Evolutionary conservation across 2,888 invertebrate genomes (phyloP), one percentile per base, ranked within the genome.

Genomic region (Halictus quadricinctus): DNA sequence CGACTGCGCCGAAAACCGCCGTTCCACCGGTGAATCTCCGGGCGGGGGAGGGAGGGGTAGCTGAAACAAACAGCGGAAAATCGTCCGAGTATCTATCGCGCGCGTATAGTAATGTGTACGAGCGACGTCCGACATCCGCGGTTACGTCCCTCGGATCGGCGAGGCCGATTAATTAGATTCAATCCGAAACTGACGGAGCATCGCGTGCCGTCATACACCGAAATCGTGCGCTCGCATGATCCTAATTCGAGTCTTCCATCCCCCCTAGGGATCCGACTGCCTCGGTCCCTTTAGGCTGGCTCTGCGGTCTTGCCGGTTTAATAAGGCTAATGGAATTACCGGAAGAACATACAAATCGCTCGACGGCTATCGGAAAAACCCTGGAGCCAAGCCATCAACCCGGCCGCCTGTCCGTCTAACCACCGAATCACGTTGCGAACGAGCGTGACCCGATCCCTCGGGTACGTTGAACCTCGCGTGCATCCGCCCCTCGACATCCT

Each of bases 321-420:
- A 87, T 87, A 88, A 88, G 70, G 79, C 80, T 88, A 88, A 88
- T 88, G 86, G 82, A 87, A 88, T 88, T 86, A 86, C 79, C 58
- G 74, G 74, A 46, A 81, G 83, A 84, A 79, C 86, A 84, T 72
- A 88, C 86, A 80, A 72, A 81, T 79, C 84, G 77, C 41, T 50
- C 70, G 60, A 25, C 72, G n/a, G 25, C 13, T 64, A 76, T 76
- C 69, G 70, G 79, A 82, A 85, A 82, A 82, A 82, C 75, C 74
- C 58, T 54, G n/a, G 58, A 21, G 50, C 60, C 41, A 58, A 46
- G 36, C n/a, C 29, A 74, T 21, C 41, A 25, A 48, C 70, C 25
- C 75, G 7, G 7, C 48, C 60, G 25, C 54, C 50, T 18, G 43
- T 75, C 64, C 36, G 66, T 36, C 36, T 36, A 69, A 66, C 46